Base-by-base conservation (phyloP, 2,888 invertebrate species). In the Orthosia incerta region DNA sequence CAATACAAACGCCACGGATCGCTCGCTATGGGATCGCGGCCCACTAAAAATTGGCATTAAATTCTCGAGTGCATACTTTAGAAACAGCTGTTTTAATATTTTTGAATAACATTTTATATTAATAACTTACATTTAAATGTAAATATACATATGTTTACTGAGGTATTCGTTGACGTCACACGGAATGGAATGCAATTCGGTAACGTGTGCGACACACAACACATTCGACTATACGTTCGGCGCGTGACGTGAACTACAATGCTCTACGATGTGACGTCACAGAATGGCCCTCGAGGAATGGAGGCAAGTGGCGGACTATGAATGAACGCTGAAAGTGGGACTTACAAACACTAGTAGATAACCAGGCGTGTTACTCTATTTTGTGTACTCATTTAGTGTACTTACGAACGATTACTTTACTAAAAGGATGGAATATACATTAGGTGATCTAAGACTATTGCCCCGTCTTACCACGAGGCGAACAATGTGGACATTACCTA, bases 361-460 rank as follows among this genome's bases (percentile, higher is more conserved):
- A 93, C 91, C 91, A 93, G 93, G 92, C 93, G 85, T 89, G 89
- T 92, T 91, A 93, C 80, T 89, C 93, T 94, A 93, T 87, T 89
- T 89, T 92, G 93, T 95, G 95, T 95, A 95, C 94, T 95, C 90
- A 87, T 93, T 92, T 90, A 92, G 91, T 95, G 95, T 95, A 95
- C 95, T 95, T 94, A 94, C 87, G 88, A 93, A 90, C 88, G 85
- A 94, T 93, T 94, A 95, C 87, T 89, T 92, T 86, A 90, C 93
- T 95, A 95, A 93, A 91, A 96, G 95, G 96, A 96, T 95, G 95
- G 95, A 96, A 96, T 96, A 96, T 96, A 96, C 95, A 95, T 95
- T 95, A 95, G 93, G 93, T 95, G 95, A 95, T 91, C 93, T 95
- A 94, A 91, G 88, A 90, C 91, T 92, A 92, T 84, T 85, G 89